Evolutionary conservation across 1,140 invertebrate species (phyloP), one percentile per base, ranked within the genome.

Genomic region (Rhagoletis zephyria): DNA sequence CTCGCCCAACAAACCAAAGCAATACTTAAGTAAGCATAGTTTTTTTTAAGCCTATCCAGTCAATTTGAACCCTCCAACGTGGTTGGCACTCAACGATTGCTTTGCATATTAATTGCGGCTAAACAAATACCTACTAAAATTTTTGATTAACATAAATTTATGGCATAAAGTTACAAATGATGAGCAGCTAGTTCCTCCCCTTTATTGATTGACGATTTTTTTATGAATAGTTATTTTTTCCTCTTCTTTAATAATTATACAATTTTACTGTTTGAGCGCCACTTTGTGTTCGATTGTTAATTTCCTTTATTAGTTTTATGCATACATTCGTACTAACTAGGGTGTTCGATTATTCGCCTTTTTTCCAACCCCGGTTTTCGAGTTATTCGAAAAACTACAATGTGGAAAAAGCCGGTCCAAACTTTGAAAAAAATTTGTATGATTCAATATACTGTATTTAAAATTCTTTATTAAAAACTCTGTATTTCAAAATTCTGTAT

Each of bases 81-180:
- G 40, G 42, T 45, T 19, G 0, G n/a, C 14, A 40, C 67, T 56
- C 67, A 42, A 42, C 12, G 67, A 30, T 67, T 4, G 42, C 67
- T 45, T 2, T 67, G 64, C 64, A 67, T 67, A 67, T 42, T 74
- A 74, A 74, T 74, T 74, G 14, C 67, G 67, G 40, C 67, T 48
- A 74, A 48, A 74, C 12, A 74, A 45, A 74, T 45, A 74, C 67
- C 45, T 30, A 30, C 30, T 30, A 30, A 74, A 74, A 74, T 16
- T 74, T 74, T 48, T 14, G 67, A 48, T 74, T 74, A 74, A 74
- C 67, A 74, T 74, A 45, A 74, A 48, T 48, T 74, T 74, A 74
- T 74, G 42, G 42, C 67, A 74, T 74, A 42, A 74, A 74, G 67
- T 48, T 48, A 74, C 67, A 74, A 74, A 74, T 45, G 42, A 74